Conservation (phyloP, 2,888 invertebrate genomes). For the Tineola bisselliella region DNA sequence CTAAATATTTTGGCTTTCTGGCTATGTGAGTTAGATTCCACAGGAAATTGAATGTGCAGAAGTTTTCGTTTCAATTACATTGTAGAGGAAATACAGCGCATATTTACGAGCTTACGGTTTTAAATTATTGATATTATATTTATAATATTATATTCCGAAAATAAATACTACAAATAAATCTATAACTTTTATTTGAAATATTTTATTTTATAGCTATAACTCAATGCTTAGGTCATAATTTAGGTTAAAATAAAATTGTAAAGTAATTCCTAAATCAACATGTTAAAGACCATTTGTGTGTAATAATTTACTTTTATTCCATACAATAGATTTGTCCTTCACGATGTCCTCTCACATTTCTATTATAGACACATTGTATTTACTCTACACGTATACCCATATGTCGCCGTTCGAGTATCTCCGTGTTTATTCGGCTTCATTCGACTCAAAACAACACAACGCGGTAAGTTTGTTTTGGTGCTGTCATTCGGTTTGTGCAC, state of each 20-base stretch:
- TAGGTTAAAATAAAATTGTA: too few relatives aligned
- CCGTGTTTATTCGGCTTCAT: background rate
- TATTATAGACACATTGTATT: background rate
- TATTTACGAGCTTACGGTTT: background rate
- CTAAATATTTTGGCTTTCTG: too few relatives aligned
- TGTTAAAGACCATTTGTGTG: too few relatives aligned
- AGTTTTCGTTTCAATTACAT: background rate
- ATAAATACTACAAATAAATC: too few relatives aligned
- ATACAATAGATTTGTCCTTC: background rate
- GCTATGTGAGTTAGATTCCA: background rate
- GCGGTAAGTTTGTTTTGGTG: background rate
- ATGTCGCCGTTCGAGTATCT: constrained; percentile 1
- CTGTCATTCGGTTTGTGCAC: constrained; percentile 2
- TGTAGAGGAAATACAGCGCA: background rate
- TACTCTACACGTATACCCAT: background rate
- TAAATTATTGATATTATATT: background rate
- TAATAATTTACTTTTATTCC: background rate
- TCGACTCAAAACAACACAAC: constrained; percentile 9
- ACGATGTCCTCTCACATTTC: background rate
- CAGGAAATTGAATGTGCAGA: background rate
- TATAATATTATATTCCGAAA: too few relatives aligned
- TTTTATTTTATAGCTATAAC: too few relatives aligned
- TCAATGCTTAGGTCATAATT: too few relatives aligned
- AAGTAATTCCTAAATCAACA: too few relatives aligned
- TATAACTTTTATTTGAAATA: too few relatives aligned